These are phyloP conservation scores for Gymnoscelis rufifasciata DNA, from an alignment of 2,888 invertebrate genomes.

Conservation along the genomic window DNA sequence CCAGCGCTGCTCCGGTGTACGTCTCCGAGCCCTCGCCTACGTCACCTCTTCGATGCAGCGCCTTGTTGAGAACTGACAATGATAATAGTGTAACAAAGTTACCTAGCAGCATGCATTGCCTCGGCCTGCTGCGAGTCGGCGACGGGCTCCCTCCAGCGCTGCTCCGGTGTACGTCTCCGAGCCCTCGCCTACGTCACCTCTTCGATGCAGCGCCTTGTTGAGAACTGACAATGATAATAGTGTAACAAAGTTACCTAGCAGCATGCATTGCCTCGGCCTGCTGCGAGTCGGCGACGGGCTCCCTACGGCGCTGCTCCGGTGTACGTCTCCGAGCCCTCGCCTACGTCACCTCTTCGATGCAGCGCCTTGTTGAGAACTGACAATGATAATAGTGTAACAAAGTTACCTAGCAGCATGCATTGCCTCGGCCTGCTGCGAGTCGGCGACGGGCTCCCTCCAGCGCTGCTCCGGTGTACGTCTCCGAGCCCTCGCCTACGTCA, in stretches of 20 bases:
- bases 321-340: slow-evolving; percentile 90
- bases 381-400: too few species aligned
- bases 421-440: slow-evolving; percentile 34
- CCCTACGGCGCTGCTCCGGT: slow-evolving; percentile 52
- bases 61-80: too few species aligned
- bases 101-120: slow-evolving; percentile 34
- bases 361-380: too few species aligned
- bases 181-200: slow-evolving; percentile 85
- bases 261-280: slow-evolving; percentile 36
- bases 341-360: slow-evolving; percentile 90
- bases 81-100: background rate
- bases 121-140: slow-evolving; percentile 37
- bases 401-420: slow-evolving; percentile 46
- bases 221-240: too few species aligned
- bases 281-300: slow-evolving; percentile 34
- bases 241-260: too few species aligned
- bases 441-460: slow-evolving; percentile 35
- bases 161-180: slow-evolving; percentile 86
- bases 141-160: slow-evolving; percentile 37
- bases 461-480: slow-evolving; percentile 82
- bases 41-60: slow-evolving; percentile 91
- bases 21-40: slow-evolving; percentile 89
- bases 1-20: slow-evolving; percentile 72
- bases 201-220: slow-evolving; percentile 94
- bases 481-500: slow-evolving; percentile 85